Evolutionary conservation across 2,113 vertebrate genomes (phyloP).

Genomic region (Coryphaenoides rupestris): DNA sequence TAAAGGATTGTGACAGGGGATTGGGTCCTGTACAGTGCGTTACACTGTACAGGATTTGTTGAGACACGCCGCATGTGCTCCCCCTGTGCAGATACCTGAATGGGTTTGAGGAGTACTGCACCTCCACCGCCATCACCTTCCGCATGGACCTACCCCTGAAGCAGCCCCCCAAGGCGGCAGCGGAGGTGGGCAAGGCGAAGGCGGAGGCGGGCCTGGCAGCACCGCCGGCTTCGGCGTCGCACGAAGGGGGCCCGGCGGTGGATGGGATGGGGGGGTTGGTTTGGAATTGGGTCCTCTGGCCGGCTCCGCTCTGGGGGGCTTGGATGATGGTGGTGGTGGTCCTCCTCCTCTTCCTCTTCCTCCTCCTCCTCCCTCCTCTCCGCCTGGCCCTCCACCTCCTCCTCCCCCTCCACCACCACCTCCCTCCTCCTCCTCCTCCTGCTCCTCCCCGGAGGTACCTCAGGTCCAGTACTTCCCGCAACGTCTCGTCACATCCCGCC

Average conservation of each 20-base stretch:
- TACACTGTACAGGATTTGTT: no score
- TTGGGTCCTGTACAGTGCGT: no score
- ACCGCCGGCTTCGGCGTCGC: conserved; percentile 32
- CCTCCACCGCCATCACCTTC: conserved; percentile 90
- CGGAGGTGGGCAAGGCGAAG: conserved; percentile 50
- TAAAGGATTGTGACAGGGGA: no score
- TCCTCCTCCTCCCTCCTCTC: conserved; percentile 12
- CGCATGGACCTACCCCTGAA: conserved; percentile 92
- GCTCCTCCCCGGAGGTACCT: conserved; percentile 69
- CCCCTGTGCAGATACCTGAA: conserved; percentile 87
- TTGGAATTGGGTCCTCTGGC: conserved; percentile 23
- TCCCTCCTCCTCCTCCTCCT: conserved; percentile 21
- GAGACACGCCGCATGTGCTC: neutral
- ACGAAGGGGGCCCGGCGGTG: conserved; percentile 16
- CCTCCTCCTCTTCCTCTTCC: conserved; percentile 1
- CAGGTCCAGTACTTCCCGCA: conserved; percentile 85
- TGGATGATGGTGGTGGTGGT: conserved; percentile 22
- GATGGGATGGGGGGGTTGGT: conserved; percentile 17
- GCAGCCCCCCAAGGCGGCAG: conserved; percentile 78
- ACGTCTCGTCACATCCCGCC: conserved; percentile 92
- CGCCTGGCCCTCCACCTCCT: conserved; percentile 26
- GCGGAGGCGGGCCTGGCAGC: conserved; percentile 29
- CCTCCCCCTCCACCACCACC: conserved; percentile 13
- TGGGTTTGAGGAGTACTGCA: conserved; percentile 96
- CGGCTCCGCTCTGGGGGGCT: conserved; percentile 31